phyloP scores from a whole-genome alignment of 2,797 vertebrate genomes.

The Cossypha niveicapilla region DNA sequence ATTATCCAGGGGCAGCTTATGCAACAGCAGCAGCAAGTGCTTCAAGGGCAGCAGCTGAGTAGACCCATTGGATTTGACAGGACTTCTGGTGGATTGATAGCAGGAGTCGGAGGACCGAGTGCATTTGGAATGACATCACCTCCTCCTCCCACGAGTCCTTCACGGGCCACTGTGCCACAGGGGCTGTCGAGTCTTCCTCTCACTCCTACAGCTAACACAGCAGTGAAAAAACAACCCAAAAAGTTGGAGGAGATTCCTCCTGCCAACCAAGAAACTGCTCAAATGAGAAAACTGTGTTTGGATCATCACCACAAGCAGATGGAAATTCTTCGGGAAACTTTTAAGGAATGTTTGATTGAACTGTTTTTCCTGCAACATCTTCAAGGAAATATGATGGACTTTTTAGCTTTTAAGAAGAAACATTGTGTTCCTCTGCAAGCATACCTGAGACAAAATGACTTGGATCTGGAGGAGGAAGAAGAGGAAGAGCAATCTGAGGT shows the following conservation, averaged over 20 bases:
- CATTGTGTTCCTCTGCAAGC: slow-evolving; percentile 91
- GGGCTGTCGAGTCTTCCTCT: slow-evolving; percentile 83
- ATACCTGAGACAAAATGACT: slow-evolving; percentile 92
- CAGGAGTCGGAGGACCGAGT: slow-evolving; percentile 79
- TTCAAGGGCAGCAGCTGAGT: slow-evolving; percentile 73
- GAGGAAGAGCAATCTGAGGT: slow-evolving; percentile 97
- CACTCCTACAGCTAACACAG: slow-evolving; percentile 70
- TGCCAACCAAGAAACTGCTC: slow-evolving; percentile 88
- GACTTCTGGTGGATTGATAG: slow-evolving; percentile 79
- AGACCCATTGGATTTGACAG: slow-evolving; percentile 87
- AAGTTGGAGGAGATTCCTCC: slow-evolving; percentile 95
- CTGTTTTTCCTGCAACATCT: slow-evolving; percentile 97
- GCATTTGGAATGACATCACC: slow-evolving; percentile 85
- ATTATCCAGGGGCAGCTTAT: slow-evolving; percentile 94
- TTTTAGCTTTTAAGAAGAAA: slow-evolving; percentile 95
- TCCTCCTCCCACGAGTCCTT: slow-evolving; percentile 88
- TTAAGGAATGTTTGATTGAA: slow-evolving; percentile 92
- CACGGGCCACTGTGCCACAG: slow-evolving; percentile 80
- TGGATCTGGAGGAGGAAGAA: slow-evolving; percentile 95
- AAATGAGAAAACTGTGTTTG: slow-evolving; percentile 91
- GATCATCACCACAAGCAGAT: slow-evolving; percentile 92
- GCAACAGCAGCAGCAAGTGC: slow-evolving; percentile 80
- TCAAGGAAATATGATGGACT: slow-evolving; percentile 99
- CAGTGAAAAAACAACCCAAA: slow-evolving; percentile 84
- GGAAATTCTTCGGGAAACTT: slow-evolving; percentile 89